Conservation (phyloP, 92 coral and sea anemone species). For the Pocillopora meandrina region DNA sequence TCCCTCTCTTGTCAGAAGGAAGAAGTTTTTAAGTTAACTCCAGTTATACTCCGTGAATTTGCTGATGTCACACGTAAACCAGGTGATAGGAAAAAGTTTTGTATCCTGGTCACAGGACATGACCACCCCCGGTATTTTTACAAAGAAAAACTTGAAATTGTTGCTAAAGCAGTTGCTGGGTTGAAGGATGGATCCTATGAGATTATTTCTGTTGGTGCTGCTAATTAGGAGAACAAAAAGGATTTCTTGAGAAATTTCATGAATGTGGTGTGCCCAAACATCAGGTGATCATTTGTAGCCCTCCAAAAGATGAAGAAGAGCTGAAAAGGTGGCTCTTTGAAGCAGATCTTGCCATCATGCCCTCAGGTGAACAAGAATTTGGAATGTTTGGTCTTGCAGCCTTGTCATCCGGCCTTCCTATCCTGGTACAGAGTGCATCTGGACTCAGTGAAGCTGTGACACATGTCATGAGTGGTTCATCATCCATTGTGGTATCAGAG, state of each 20-base stretch:
- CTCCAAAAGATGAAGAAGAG: background rate
- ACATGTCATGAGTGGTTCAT: background rate
- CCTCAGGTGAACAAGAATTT: background rate
- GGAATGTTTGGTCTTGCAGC: background rate
- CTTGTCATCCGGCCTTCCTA: background rate
- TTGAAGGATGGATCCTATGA: slow-evolving; percentile 7
- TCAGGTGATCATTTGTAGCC: background rate
- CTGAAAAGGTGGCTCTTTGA: background rate
- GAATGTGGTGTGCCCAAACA: background rate
- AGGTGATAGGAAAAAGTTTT: background rate
- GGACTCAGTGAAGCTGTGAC: slow-evolving; percentile 1
- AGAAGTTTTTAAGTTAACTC: background rate
- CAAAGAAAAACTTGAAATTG: background rate
- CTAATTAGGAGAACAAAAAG: background rate
- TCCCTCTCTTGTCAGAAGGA: background rate
- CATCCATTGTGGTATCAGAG: slow-evolving; percentile 7
- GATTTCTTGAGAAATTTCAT: background rate
- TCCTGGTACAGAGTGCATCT: background rate
- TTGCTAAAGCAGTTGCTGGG: slow-evolving; percentile 6
- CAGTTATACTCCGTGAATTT: background rate
- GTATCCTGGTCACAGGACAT: background rate
- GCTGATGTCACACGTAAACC: background rate
- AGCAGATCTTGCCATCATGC: background rate
- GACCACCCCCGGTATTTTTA: background rate
- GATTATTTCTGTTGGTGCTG: background rate